Evolutionary conservation across 2,113 vertebrate species (phyloP), one percentile per base, ranked within the genome.

Genomic region (Lepus europaeus): DNA sequence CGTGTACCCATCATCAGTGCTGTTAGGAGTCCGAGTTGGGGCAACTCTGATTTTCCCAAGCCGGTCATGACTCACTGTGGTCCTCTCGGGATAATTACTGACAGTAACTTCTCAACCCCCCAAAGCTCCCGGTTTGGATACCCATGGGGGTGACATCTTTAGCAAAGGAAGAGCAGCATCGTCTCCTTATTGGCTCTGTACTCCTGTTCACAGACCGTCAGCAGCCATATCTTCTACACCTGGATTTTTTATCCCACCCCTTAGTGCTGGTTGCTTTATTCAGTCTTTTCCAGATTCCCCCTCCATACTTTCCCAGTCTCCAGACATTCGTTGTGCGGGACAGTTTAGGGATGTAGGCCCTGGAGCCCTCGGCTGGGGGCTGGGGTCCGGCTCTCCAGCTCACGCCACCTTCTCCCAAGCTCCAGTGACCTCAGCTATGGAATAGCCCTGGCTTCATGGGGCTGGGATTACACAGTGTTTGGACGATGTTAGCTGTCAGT

Each of bases 1-100:
- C 2, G 5, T 0, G 3, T 31, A 9, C 3, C 64, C 36, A 29
- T 63, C 49, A 20, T 20, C 29, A 2, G 12, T 79, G 0, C 31
- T 2, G 0, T 72, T 23, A 33, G 39, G 9, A 23, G n/a, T 27
- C 31, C 23, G 4, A 3, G 13, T 39, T 12, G 63, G 36, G 27
- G 74, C 73, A 51, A 36, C 17, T 56, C n/a, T 39, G 1, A 0
- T 25, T 5, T 12, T n/a, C 70, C 22, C 49, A 59, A 56, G 27
- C 36, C 33, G 2, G 31, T 23, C n/a, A 80, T 51, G 25, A 59
- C 56, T n/a, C 63, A 59, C 56, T 56, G 16, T 13, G 4, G 53
- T 80, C 36, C 23, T 82, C 82, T 6, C 64, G 0, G 63, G 20
- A 3, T 86, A 31, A 70, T 86, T 53, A 76, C 6, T 73, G 53